These are phyloP conservation scores for Hemicentrotus pulcherrimus DNA, from an alignment of 35 echinoderm and acorn worm genomes.

Conservation along the genomic window DNA sequence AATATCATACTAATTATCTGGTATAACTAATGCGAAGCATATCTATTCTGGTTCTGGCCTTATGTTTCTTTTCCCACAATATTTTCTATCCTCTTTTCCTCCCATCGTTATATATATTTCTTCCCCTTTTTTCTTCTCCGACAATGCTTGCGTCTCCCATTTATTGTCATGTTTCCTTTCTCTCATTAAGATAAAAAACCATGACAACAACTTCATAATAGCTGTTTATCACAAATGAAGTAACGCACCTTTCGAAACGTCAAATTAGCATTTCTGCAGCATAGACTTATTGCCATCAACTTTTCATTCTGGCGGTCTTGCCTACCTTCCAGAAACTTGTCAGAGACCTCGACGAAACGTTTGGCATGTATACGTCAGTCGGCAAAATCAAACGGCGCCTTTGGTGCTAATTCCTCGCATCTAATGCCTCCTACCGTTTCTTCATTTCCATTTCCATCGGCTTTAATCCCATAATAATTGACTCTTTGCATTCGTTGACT, in stretches of 20 bases:
- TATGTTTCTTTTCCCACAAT: neutral
- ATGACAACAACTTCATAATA: neutral
- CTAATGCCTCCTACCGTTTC: neutral
- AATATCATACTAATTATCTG: neutral
- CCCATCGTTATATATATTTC: neutral
- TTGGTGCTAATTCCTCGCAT: neutral
- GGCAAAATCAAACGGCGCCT: neutral
- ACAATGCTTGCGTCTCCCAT: too few species aligned
- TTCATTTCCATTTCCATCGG: neutral
- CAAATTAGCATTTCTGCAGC: neutral
- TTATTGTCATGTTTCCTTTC: neutral
- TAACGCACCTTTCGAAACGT: neutral
- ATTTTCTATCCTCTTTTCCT: neutral
- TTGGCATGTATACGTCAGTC: neutral
- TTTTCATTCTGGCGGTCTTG: neutral
- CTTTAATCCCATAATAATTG: conserved; percentile 5
- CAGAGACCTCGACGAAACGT: neutral
- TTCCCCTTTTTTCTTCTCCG: neutral
- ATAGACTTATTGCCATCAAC: neutral
- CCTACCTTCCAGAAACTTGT: too few species aligned
- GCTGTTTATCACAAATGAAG: neutral
- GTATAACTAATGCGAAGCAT: neutral
- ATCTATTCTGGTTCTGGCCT: neutral
- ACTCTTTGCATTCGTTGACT: neutral
- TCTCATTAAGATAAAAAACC: neutral